Evolutionary conservation across 2,113 vertebrate genomes (phyloP).

Genomic region (Romanogobio albipinnatus): DNA sequence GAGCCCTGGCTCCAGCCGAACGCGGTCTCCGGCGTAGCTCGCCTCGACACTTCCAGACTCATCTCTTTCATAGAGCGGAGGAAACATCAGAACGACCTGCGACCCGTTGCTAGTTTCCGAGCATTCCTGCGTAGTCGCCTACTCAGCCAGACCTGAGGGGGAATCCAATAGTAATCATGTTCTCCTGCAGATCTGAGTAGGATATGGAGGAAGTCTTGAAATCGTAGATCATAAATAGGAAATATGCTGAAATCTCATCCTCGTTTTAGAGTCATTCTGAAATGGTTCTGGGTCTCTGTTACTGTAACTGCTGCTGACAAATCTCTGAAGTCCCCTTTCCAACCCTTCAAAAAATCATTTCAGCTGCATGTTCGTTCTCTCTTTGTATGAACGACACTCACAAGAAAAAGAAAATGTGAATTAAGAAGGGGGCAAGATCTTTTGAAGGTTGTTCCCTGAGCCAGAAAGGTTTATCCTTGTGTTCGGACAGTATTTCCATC

Average conservation of each 20-base stretch:
- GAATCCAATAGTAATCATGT: neutral
- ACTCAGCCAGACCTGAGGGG: slow-evolving; percentile 53
- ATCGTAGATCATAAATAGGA: neutral
- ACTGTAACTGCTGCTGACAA: slow-evolving; percentile 49
- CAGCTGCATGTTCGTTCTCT: slow-evolving; percentile 23
- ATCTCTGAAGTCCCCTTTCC: slow-evolving; percentile 27
- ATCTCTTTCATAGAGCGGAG: slow-evolving; percentile 95
- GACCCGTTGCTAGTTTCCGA: slow-evolving; percentile 89
- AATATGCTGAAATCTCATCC: slow-evolving; percentile 43
- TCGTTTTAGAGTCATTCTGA: slow-evolving; percentile 38
- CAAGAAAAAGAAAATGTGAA: slow-evolving; percentile 32
- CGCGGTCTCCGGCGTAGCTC: slow-evolving; percentile 52
- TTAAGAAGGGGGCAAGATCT: neutral
- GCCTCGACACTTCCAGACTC: slow-evolving; percentile 90
- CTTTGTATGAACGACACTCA: slow-evolving; percentile 43
- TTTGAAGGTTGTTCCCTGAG: slow-evolving; percentile 65
- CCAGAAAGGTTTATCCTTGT: slow-evolving; percentile 69
- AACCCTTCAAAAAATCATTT: slow-evolving; percentile 28
- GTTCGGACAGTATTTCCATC: slow-evolving; percentile 84
- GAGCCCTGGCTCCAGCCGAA: slow-evolving; percentile 89
- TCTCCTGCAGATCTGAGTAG: neutral
- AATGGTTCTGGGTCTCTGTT: slow-evolving; percentile 38
- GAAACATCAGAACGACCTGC: slow-evolving; percentile 95
- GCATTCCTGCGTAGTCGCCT: slow-evolving; percentile 92
- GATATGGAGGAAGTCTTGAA: neutral